Evolutionary conservation across 2,888 invertebrate genomes (phyloP), one percentile per base, ranked within the genome.

Genomic region (Lycophotia porphyrea): DNA sequence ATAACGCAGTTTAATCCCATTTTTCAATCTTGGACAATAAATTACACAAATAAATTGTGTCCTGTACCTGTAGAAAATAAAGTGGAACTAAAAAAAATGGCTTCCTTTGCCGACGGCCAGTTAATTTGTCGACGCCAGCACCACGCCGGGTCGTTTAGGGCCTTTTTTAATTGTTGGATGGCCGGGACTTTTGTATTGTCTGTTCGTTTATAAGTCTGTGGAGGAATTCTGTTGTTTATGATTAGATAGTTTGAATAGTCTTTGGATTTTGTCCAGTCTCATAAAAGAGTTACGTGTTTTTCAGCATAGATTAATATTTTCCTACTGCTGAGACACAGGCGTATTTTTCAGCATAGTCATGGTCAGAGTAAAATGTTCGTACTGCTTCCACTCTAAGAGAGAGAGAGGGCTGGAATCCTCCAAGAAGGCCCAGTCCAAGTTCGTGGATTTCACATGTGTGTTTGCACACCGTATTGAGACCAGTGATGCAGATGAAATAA

Each of bases 41-140:
- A 88, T 88, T 84, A 84, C 82, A 71, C 70, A 71, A 86, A 88
- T 87, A 87, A 89, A 90, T 88, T 83, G 86, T 86, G 86, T 86
- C 84, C 73, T 69, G 76, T 81, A 90, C 88, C 90, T 87, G 88
- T 60, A 66, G 69, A 73, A 81, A 72, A 87, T 76, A 81, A 76
- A 66, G 74, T 65, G 71, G 78, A 84, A 81, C 80, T 83, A 84
- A 84, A 82, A 86, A 85, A 86, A 84, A 81, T 74, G 72, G 67
- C 80, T 71, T 60, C 79, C 82, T 84, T 84, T 82, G 80, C 74
- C 77, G 82, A 81, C 78, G 76, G 74, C 78, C 84, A 82, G 87
- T 91, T 90, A 90, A 92, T 91, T 91, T 91, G 91, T 91, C 80
- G 86, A 86, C 86, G 91, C 89, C 90, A 90, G 78, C 73, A 74